These are phyloP conservation scores for Labia minor DNA, from an alignment of 2,888 invertebrate species.

Conservation along the genomic window DNA sequence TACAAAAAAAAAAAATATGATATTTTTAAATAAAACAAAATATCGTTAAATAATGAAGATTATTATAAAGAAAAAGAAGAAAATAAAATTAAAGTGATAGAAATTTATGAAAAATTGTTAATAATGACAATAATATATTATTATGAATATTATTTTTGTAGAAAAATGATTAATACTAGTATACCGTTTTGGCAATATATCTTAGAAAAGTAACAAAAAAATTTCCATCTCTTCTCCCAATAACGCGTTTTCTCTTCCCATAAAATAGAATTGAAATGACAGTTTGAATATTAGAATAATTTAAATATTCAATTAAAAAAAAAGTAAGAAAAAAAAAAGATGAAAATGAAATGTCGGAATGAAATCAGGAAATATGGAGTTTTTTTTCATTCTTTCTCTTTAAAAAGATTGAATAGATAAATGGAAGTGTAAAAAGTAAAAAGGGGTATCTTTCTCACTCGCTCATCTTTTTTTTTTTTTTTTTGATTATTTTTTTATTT, in stretches of 20 bases:
- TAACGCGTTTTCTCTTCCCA: not conserved
- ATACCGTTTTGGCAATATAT: slow-evolving; percentile 1
- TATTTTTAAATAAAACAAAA: no score
- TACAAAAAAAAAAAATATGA: no score
- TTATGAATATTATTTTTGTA: no score
- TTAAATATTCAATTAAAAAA: slow-evolving; percentile 13
- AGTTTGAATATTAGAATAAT: not conserved
- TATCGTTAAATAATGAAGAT: no score
- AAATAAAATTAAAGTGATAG: no score
- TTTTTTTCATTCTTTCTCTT: not conserved
- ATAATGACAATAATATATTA: no score
- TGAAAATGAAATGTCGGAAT: not conserved
- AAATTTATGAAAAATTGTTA: no score
- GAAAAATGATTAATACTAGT: not conserved
- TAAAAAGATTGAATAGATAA: not conserved
- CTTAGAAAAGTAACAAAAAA: not conserved
- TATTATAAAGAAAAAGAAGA: no score
- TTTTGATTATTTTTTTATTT: not conserved
- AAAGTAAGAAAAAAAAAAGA: not conserved
- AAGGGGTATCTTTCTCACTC: not conserved
- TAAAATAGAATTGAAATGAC: slow-evolving; percentile 1
- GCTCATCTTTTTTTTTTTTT: no score
- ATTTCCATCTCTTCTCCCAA: not conserved
- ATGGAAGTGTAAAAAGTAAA: slow-evolving; percentile 13
- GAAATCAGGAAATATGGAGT: slow-evolving; percentile 6